Evolutionary conservation across 2,888 invertebrate genomes (phyloP).

Genomic region (Nomada lathburiana): DNA sequence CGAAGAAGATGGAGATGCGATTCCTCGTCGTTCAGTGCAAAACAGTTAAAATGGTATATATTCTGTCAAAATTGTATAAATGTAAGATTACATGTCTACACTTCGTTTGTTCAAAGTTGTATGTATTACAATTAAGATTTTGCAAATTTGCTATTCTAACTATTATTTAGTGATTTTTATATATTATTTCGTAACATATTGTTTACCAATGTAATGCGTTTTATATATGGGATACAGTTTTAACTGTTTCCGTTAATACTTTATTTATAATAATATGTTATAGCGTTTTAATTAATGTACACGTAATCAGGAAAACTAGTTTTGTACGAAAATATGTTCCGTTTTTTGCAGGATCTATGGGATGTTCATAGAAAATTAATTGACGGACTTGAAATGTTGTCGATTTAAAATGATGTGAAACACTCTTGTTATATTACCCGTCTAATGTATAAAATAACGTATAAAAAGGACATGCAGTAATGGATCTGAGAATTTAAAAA

Average conservation of each 20-base stretch:
- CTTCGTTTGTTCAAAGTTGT: not conserved
- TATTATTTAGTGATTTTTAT: not conserved
- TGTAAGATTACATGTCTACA: not conserved
- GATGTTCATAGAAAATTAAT: constrained; percentile 85
- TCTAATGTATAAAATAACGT: not conserved
- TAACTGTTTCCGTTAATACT: not conserved
- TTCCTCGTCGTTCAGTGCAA: constrained; percentile 75
- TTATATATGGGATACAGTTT: not conserved
- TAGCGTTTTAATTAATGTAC: too few relatives aligned
- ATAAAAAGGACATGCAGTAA: constrained; percentile 32
- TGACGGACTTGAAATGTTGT: constrained; percentile 68
- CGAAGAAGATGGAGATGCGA: constrained; percentile 85
- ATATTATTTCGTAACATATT: not conserved
- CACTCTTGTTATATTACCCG: constrained; percentile 21
- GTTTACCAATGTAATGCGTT: not conserved
- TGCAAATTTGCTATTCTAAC: not conserved
- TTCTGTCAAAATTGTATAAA: constrained; percentile 23
- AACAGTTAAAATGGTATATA: constrained; percentile 69
- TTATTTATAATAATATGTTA: too few relatives aligned
- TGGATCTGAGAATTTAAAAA: constrained; percentile 28
- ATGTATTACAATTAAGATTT: not conserved
- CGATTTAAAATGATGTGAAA: constrained; percentile 14
- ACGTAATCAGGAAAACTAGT: not conserved
- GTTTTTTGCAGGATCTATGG: constrained; percentile 85
- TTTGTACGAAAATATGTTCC: not conserved